These are phyloP conservation scores for Megalonaias nervosa DNA, from an alignment of 1,140 invertebrate genomes.

Conservation along the genomic window DNA sequence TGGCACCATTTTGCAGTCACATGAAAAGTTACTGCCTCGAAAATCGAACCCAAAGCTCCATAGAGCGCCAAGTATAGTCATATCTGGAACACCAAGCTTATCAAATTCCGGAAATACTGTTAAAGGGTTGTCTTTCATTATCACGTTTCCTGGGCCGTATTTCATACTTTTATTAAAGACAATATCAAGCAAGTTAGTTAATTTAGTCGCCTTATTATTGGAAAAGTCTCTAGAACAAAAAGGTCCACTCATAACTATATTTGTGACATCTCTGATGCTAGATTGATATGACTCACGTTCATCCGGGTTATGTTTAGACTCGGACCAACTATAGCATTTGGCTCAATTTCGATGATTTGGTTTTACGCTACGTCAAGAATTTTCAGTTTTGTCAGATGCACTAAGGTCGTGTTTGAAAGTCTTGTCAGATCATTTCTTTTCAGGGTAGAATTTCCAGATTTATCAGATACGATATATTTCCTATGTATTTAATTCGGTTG, in stretches of 20 bases:
- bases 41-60: slow-evolving; percentile 18
- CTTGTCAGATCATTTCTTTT: too few relatives aligned
- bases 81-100: slow-evolving; percentile 3
- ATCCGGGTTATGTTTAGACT: neutral
- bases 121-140: slow-evolving; percentile 9
- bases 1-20: slow-evolving; percentile 23
- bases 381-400: slow-evolving; percentile 1
- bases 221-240: slow-evolving; percentile 12
- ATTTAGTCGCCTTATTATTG: neutral
- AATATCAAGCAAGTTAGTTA: neutral
- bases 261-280: slow-evolving; percentile 10
- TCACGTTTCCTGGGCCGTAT: slow-evolving; percentile 23
- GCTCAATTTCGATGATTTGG: slow-evolving; percentile 14
- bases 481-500: too few relatives aligned
- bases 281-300: slow-evolving; percentile 10
- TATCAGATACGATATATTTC: too few relatives aligned
- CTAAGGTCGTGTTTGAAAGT: slow-evolving; percentile 14
- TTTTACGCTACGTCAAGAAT: slow-evolving; percentile 2
- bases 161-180: neutral
- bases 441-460: too few relatives aligned
- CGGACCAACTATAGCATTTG: neutral
- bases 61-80: slow-evolving; percentile 10
- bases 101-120: slow-evolving; percentile 10
- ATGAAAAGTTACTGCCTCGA: slow-evolving; percentile 4
- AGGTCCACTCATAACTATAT: slow-evolving; percentile 5